Evolutionary conservation across 1,140 invertebrate species (phyloP).

Genomic region (Campoletis sonorensis): DNA sequence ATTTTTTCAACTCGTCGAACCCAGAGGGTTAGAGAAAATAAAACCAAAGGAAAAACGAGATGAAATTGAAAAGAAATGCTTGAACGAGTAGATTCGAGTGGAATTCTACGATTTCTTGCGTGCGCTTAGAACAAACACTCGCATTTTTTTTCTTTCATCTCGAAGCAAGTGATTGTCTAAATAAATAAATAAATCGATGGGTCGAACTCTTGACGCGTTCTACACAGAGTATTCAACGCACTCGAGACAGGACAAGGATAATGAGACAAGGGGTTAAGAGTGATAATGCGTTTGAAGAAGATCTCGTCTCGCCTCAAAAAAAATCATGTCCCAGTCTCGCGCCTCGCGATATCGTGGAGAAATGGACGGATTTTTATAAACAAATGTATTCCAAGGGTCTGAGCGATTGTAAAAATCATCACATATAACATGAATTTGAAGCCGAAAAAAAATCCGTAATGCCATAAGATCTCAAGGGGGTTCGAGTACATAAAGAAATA

Average conservation of each 20-base stretch:
- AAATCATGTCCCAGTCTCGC: neutral
- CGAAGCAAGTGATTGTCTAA: neutral
- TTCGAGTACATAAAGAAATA: conserved; percentile 45
- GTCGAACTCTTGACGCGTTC: too few species aligned
- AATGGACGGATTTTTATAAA: too few species aligned
- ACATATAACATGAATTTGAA: neutral
- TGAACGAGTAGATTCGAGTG: neutral
- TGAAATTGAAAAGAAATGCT: neutral
- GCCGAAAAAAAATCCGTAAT: neutral
- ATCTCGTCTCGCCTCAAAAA: neutral
- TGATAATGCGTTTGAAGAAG: conserved; percentile 45
- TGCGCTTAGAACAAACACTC: conserved; percentile 25
- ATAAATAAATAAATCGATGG: too few species aligned
- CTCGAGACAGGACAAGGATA: conserved; percentile 4
- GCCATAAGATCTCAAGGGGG: neutral
- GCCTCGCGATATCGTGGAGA: too few species aligned
- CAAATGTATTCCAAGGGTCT: too few species aligned
- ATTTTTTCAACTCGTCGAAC: neutral
- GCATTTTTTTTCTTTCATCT: neutral
- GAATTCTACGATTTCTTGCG: neutral
- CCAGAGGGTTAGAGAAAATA: neutral
- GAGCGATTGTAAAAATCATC: neutral
- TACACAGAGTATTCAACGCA: neutral
- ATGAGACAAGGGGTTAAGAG: neutral
- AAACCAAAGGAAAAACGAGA: neutral